These are phyloP conservation scores for Caenorhabditis zanzibari DNA, from an alignment of 2,888 invertebrate genomes.

Conservation along the genomic window DNA sequence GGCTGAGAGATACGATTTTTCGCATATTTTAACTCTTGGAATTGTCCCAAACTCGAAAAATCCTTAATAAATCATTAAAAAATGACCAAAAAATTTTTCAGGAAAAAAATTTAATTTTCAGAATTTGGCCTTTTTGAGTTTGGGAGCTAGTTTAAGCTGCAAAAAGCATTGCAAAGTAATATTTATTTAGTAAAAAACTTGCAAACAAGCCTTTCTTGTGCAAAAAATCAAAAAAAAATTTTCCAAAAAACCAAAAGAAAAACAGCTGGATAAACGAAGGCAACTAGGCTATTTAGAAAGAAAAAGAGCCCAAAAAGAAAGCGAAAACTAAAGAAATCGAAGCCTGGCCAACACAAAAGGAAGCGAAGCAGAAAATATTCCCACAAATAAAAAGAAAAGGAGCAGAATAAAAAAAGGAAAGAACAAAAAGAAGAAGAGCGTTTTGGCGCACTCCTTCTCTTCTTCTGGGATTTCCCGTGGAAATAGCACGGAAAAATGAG, in stretches of 20 bases:
- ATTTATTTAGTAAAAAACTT: no score
- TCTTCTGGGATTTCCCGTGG: neutral
- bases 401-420: slow-evolving; percentile 17
- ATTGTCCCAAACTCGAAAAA: no score
- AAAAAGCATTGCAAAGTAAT: no score
- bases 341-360: neutral
- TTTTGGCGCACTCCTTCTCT: slow-evolving; percentile 23
- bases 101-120: no score
- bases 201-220: no score
- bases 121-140: no score
- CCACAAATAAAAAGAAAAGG: slow-evolving; percentile 8
- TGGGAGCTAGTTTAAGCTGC: no score
- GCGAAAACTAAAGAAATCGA: slow-evolving; percentile 30
- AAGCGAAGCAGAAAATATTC: slow-evolving; percentile 35
- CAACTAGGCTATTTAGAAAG: neutral
- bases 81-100: no score
- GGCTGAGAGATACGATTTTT: no score
- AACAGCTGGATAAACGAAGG: neutral
- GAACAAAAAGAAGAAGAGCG: slow-evolving; percentile 1
- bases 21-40: no score
- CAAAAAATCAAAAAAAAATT: no score
- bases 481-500: slow-evolving; percentile 10
- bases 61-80: no score
- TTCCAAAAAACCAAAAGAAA: neutral
- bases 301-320: slow-evolving; percentile 8